Evolutionary conservation across 2,888 invertebrate genomes (phyloP).

Genomic region (Platycheirus albimanus): DNA sequence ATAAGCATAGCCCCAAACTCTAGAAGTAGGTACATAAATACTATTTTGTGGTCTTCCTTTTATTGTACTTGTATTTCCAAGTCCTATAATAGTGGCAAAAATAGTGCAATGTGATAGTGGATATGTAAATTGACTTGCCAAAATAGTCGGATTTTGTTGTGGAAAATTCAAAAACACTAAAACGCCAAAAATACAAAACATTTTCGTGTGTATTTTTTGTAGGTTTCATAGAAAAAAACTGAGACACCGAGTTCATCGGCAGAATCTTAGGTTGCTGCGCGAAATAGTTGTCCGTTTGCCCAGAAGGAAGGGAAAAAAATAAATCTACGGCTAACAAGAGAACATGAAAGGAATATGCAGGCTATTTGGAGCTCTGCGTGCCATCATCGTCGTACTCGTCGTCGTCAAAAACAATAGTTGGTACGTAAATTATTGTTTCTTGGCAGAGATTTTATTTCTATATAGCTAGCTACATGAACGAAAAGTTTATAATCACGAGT

Average conservation of each 20-base stretch:
- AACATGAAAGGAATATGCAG: not conserved
- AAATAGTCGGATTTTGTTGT: constrained; percentile 66
- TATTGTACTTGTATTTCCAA: not conserved
- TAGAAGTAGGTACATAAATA: no score
- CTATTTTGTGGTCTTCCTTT: not conserved
- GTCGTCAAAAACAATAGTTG: constrained; percentile 63
- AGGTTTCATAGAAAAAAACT: not conserved
- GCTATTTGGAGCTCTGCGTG: constrained; percentile 41
- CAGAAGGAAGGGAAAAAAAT: constrained; percentile 28
- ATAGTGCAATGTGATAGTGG: constrained; percentile 30
- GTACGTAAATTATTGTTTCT: constrained; percentile 72
- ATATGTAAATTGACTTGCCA: constrained; percentile 43
- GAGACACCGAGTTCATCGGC: constrained; percentile 53
- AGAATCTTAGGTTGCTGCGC: constrained; percentile 29
- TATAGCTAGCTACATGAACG: constrained; percentile 21
- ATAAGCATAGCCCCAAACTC: constrained; percentile 2
- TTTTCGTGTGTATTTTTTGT: constrained; percentile 5
- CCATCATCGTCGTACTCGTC: constrained; percentile 38
- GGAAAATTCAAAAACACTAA: constrained; percentile 64
- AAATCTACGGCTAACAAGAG: not conserved
- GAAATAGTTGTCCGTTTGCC: constrained; percentile 4
- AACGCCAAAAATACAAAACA: constrained; percentile 56
- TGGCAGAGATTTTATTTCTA: constrained; percentile 52
- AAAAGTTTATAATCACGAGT: constrained; percentile 25
- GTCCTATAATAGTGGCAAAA: constrained; percentile 1